Conservation (phyloP, 2,113 vertebrate species). For the Campylomormyrus numenius region DNA sequence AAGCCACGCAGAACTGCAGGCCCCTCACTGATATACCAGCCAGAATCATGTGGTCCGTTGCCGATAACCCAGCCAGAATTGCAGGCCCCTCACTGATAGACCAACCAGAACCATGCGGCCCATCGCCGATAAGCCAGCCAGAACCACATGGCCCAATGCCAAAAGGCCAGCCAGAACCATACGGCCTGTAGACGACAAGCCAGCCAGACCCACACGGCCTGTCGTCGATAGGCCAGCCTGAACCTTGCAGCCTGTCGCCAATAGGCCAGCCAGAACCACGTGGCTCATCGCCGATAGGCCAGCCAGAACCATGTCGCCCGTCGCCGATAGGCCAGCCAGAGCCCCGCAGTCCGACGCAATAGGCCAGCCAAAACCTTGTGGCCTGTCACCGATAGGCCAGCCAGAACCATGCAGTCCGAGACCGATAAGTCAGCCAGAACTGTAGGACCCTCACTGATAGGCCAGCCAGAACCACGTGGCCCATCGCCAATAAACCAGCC, state of each 20-base stretch:
- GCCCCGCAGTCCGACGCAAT: neutral
- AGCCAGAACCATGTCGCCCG: too few species aligned
- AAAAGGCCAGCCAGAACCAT: neutral
- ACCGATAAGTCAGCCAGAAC: neutral
- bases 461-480: neutral
- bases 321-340: too few species aligned
- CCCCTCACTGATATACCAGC: too few species aligned
- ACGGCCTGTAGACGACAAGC: neutral
- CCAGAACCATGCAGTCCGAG: accelerated
- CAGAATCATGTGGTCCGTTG: too few species aligned
- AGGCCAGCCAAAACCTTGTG: too few species aligned
- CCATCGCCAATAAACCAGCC: neutral
- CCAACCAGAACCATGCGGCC: neutral
- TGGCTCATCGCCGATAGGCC: too few species aligned
- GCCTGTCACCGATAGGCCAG: neutral
- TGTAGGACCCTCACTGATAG: neutral
- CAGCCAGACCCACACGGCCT: neutral
- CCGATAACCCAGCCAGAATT: too few species aligned
- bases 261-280: neutral
- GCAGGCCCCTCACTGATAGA: neutral
- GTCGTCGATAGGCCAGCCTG: neutral
- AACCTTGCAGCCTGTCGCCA: too few species aligned
- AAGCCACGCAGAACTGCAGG: too few species aligned
- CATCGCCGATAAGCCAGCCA: neutral
- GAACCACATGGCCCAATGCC: neutral